A percentile compares a stretch with the other conserved stretches of the same genome.
Conservation (phyloP, 1,140 invertebrate species). For the Elysia chlorotica region DNA sequence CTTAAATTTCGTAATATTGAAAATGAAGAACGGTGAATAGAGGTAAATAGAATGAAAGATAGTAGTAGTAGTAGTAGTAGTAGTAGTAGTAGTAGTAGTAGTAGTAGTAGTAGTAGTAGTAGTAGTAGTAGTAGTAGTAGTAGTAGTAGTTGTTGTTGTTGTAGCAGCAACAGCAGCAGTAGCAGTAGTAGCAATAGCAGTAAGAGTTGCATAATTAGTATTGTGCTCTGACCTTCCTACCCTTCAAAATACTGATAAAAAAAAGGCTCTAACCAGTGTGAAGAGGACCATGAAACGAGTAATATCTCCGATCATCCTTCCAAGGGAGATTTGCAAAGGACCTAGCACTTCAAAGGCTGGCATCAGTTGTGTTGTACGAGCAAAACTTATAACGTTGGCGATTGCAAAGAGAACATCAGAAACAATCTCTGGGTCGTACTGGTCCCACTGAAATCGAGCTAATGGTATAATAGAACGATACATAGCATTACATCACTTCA, state of each 20-base stretch:
- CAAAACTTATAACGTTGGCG: slow-evolving; percentile 62
- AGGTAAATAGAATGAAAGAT: too few species aligned
- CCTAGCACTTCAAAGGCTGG: slow-evolving; percentile 63
- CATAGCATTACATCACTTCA: neutral
- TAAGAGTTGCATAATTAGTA: too few species aligned
- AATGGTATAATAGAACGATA: slow-evolving; percentile 16
- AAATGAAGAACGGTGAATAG: too few species aligned
- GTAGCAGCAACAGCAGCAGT: too few species aligned
- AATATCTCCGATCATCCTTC: slow-evolving; percentile 62
- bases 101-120: slow-evolving; percentile 18
- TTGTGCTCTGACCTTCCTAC: too few species aligned
- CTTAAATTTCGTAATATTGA: too few species aligned
- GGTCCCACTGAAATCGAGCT: slow-evolving; percentile 61
- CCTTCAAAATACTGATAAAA: too few species aligned
- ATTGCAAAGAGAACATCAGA: slow-evolving; percentile 61
- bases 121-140: slow-evolving; percentile 14
- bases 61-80: slow-evolving; percentile 19
- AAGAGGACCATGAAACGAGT: slow-evolving; percentile 61
- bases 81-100: slow-evolving; percentile 19
- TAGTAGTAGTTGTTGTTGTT: slow-evolving; percentile 20
- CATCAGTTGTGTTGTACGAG: slow-evolving; percentile 61
- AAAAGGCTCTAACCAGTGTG: slow-evolving; percentile 53
- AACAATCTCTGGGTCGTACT: slow-evolving; percentile 62
- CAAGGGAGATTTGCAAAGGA: slow-evolving; percentile 62
- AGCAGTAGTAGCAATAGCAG: too few species aligned